phyloP scores from a whole-genome alignment of 2,888 invertebrate genomes.

The Automeris io region DNA sequence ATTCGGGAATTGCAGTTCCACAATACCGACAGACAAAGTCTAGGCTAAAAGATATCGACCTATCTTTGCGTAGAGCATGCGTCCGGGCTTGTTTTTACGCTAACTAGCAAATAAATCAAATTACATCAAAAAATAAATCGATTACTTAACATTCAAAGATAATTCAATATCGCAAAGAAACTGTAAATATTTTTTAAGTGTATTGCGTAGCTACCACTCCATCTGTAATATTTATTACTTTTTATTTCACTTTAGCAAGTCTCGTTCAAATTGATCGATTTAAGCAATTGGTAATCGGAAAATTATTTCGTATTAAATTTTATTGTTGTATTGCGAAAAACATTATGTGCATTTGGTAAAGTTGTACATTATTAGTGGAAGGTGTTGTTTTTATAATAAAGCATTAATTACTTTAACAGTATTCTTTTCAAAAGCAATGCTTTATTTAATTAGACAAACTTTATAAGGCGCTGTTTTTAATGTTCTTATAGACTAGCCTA shows the following conservation, averaged over 20 bases:
- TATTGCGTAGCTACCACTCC: background rate
- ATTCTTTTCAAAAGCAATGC: too few species aligned
- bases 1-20: too few species aligned
- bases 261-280: conserved; percentile 5
- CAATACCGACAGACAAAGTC: too few species aligned
- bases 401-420: too few species aligned
- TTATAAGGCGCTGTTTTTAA: too few species aligned
- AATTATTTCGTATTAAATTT: conserved; percentile 4
- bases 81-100: too few species aligned
- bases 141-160: background rate
- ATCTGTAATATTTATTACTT: conserved; percentile 5
- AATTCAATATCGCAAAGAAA: background rate
- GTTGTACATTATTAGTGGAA: too few species aligned
- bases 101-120: background rate
- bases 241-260: conserved; percentile 4
- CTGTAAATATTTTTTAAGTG: background rate
- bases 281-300: conserved; percentile 7
- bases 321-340: background rate
- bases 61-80: too few species aligned
- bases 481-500: too few species aligned
- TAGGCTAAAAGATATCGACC: too few species aligned
- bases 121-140: background rate
- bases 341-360: background rate
- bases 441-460: too few species aligned
- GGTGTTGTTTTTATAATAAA: too few species aligned